Conservation (phyloP, 2,888 invertebrate genomes). For the Eupithecia pulchellata region DNA sequence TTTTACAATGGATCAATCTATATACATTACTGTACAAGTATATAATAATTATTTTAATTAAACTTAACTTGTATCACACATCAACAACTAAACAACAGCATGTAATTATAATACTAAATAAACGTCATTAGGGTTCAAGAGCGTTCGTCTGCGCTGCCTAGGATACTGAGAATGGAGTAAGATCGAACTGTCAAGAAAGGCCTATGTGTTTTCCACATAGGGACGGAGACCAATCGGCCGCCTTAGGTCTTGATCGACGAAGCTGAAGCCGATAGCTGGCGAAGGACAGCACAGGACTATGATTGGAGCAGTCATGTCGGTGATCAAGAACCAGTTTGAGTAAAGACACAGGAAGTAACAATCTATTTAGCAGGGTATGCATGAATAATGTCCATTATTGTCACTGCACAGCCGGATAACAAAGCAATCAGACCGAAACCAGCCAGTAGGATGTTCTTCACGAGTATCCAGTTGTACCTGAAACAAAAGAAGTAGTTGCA, state of each 20-base stretch:
- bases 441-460: slow-evolving; percentile 87
- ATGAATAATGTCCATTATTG: slow-evolving; percentile 69
- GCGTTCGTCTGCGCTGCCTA: neutral
- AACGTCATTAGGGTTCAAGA: neutral
- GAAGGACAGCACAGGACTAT: neutral
- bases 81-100: neutral
- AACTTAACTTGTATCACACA: neutral
- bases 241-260: neutral
- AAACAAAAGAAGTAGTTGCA: neutral
- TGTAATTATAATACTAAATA: neutral
- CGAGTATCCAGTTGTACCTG: slow-evolving; percentile 87
- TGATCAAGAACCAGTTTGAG: neutral
- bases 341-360: slow-evolving; percentile 21
- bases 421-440: slow-evolving; percentile 87
- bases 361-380: slow-evolving; percentile 75
- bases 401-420: slow-evolving; percentile 85
- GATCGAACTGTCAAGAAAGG: neutral
- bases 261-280: neutral
- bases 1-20: neutral
- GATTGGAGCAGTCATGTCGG: neutral
- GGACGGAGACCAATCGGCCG: neutral
- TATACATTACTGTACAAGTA: neutral
- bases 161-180: neutral
- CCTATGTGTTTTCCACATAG: neutral
- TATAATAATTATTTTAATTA: neutral